Evolutionary conservation across 2,888 invertebrate genomes (phyloP), one percentile per base, ranked within the genome.

Genomic region (Schizotus pectinicornis): DNA sequence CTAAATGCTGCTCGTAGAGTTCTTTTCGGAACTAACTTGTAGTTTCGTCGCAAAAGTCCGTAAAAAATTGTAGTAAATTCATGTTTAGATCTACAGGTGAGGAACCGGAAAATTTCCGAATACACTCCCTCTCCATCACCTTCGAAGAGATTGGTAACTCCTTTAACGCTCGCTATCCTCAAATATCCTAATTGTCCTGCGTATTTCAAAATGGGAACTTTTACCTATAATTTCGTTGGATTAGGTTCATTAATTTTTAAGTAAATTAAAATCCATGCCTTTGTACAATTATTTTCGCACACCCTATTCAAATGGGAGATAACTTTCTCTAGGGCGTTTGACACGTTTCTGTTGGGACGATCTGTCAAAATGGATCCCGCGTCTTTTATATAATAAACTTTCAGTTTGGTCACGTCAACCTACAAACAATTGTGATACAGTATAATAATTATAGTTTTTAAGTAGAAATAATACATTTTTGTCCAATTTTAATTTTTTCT

Each of bases 381-480:
- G 39, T 91, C 88, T 65, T 91, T 89, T 87, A 94, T 88, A 74
- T 90, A 94, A 74, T 87, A 94, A 68, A 91, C 85, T 58, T 86
- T 88, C 32, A 95, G 75, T 62, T 88, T 85, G 37, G 83, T 83
- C 36, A 88, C 59, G 50, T 83, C 79, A 1, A 87, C 82, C 88
- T 88, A 75, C 32, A 78, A 77, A 54, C 64, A 41, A 58, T 56
- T 42, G 12, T 36, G n/a, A n/a, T 38, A 43, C 7, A 13, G 14
- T 6, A 36, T 13, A 42, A 7, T 47, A 9, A 50, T 47, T 5
- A 47, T 6, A 6, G 6, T 5, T 45, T 2, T 45, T 14, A 45
- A 31, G 8, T 45, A 39, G n/a, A 13, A 3, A 22, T 22, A 22
- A 22, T 49, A 57, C 57, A 37, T 39, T 45, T 41, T 83, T 77